Conservation (phyloP, 2,113 vertebrate species). For the Tragelaphus buxtoni region DNA sequence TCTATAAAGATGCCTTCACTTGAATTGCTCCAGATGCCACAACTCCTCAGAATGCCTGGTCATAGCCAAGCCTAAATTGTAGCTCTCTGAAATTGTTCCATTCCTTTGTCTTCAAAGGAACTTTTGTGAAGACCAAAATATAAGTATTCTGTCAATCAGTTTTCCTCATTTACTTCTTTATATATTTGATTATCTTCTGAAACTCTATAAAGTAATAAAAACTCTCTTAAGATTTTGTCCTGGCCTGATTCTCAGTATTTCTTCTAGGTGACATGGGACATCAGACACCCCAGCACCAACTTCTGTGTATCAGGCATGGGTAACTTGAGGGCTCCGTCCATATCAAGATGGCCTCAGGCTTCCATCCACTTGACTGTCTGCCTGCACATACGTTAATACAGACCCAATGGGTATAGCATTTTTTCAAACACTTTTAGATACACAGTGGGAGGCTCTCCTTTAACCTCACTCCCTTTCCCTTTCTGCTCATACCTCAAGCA, state of each 20-base stretch:
- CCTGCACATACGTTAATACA: not conserved
- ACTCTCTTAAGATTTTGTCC: not conserved
- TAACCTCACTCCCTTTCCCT: not conserved
- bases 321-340: not conserved
- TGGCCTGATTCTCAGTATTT: not conserved
- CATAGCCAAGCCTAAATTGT: not conserved
- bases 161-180: not conserved
- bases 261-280: not conserved
- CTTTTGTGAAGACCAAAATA: not conserved
- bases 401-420: not conserved
- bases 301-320: not conserved
- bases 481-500: not conserved
- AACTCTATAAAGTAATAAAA: not conserved
- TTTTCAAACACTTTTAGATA: not conserved
- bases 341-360: not conserved
- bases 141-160: not conserved
- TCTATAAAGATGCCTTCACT: not conserved
- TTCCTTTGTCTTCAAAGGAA: constrained; percentile 1
- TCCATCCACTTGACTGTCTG: not conserved
- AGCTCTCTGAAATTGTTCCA: not conserved
- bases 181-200: not conserved
- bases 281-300: not conserved
- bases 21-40: not conserved
- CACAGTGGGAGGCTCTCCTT: not conserved
- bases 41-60: not conserved